Base-by-base conservation (phyloP, 2,113 vertebrate genomes). In the Mormoops blainvillei region DNA sequence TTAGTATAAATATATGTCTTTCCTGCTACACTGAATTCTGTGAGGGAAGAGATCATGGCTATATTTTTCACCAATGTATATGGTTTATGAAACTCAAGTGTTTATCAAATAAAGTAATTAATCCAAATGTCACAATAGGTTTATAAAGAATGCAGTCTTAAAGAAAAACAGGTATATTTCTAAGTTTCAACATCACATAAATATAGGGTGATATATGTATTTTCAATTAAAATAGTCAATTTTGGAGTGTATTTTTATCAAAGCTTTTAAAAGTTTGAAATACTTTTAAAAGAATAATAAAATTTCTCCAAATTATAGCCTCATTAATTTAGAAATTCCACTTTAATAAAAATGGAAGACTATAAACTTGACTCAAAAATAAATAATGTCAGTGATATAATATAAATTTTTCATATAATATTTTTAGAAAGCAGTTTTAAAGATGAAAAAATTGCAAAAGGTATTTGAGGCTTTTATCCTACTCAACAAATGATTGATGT, bases 141-240 rank as follows among this genome's bases (percentile, higher is more conserved):
- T 92, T 86, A 81, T 58, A 85, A 86, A 93, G 15, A 85, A 87
- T 50, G 28, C 9, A 87, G 26, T 10, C 68, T 87, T 76, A 33
- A 81, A 80, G 50, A 86, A 89, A 95, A 87, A 52, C 14, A 22
- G n/a, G 8, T 16, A 2, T 33, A 86, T 50, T 95, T 81, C 31
- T 80, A 65, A 68, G 76, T 90, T 87, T 83, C 56, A 78, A 81
- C 63, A 41, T 56, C 36, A 83, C 8, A 77, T 67, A 71, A 71
- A 41, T 71, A 91, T 1, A 84, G 7, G 7, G 15, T 67, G 20
- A 63, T 58, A 54, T 4, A 70, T 31, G 13, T 67, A 48, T 61
- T 95, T 95, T 22, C 4, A 94, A 67, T 74, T 77, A 94, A 92
- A 92, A 56, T n/a, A 61, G 50, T 58, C n/a, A 74, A 45, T 84